A percentile compares a stretch with the other conserved stretches of the same genome.
These are phyloP conservation scores for Phaedon cochleariae DNA, from an alignment of 2,888 invertebrate species.

Conservation along the genomic window DNA sequence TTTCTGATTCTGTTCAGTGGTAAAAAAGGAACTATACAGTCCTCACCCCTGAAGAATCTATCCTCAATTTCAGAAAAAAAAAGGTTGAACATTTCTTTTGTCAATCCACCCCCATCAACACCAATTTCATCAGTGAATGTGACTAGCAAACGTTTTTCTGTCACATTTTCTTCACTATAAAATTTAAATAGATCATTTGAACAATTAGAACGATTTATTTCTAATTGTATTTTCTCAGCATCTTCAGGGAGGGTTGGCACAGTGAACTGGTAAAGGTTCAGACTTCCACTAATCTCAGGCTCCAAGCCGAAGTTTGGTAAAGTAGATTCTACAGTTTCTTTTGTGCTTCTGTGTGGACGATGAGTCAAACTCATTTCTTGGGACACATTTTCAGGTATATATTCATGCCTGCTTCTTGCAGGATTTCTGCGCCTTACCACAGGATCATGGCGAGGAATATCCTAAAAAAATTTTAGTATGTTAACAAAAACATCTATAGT, in stretches of 20 bases:
- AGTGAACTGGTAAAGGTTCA: background rate
- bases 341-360: background rate
- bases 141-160: constrained; percentile 7
- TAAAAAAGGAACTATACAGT: constrained; percentile 6
- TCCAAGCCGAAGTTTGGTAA: constrained; percentile 1
- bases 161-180: constrained; percentile 6
- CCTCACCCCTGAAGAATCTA: constrained; percentile 9
- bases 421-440: background rate
- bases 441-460: background rate
- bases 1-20: constrained; percentile 4
- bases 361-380: background rate
- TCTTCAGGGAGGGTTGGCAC: background rate
- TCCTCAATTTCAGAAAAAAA: constrained; percentile 11
- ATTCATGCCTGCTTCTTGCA: background rate
- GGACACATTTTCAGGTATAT: no score
- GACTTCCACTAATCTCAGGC: background rate
- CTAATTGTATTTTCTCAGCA: background rate
- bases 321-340: background rate
- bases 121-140: constrained; percentile 8
- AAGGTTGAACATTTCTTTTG: constrained; percentile 12
- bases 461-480: background rate
- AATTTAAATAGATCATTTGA: constrained; percentile 2
- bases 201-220: constrained; percentile 7
- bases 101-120: constrained; percentile 11
- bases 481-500: background rate